phyloP scores from a whole-genome alignment of 2,113 vertebrate genomes.

The Zosterops pallidus region DNA sequence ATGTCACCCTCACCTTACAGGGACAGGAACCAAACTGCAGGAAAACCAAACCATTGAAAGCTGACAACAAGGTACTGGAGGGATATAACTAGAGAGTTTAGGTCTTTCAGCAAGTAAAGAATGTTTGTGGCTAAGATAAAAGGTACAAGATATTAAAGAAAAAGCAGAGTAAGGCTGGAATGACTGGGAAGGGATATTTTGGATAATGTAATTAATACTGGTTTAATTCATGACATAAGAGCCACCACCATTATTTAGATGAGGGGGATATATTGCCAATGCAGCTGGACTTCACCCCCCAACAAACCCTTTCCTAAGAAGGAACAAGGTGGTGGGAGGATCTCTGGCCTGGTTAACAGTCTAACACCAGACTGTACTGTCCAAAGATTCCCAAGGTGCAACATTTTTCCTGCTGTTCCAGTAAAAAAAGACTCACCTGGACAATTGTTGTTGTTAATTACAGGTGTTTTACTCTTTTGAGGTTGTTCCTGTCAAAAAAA shows the following conservation, averaged over 20 bases:
- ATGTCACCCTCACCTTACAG: not conserved
- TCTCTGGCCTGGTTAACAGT: not conserved
- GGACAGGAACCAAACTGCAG: not conserved
- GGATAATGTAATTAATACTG: not conserved
- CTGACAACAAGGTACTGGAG: not conserved
- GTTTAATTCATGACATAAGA: not conserved
- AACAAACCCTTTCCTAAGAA: not conserved
- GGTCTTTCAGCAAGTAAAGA: not conserved
- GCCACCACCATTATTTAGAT: not conserved
- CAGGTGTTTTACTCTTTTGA: conserved; percentile 91
- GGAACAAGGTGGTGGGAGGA: not conserved
- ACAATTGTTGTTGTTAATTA: conserved; percentile 92
- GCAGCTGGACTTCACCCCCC: not conserved
- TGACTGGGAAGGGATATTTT: not conserved
- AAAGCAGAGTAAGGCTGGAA: not conserved
- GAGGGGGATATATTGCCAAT: not conserved
- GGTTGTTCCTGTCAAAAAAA: conserved; percentile 84
- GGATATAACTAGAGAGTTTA: not conserved
- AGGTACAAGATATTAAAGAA: not conserved
- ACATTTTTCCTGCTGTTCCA: not conserved
- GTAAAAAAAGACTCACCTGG: conserved; percentile 79
- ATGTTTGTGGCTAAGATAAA: not conserved
- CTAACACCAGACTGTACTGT: not conserved
- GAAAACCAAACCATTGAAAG: not conserved
- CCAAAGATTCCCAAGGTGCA: not conserved